Evolutionary conservation across 2,797 vertebrate genomes (phyloP).

Genomic region (Esox masquinongy): DNA sequence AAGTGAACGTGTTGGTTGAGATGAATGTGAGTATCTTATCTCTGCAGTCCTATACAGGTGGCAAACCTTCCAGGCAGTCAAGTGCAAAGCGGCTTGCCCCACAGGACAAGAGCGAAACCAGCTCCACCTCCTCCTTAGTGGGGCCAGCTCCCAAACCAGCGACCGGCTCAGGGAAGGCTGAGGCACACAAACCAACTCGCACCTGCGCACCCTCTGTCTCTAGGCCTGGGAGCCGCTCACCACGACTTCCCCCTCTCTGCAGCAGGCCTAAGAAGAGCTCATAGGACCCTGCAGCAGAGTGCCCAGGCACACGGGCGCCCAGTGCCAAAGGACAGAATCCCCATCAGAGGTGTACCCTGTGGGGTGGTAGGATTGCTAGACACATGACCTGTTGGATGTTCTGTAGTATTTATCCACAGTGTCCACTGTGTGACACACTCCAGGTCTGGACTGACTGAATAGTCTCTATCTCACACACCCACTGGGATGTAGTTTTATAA

Average conservation of each 20-base stretch:
- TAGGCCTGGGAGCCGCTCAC: conserved; percentile 41
- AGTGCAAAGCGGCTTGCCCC: conserved; percentile 56
- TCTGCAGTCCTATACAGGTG: conserved; percentile 59
- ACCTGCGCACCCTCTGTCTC: conserved; percentile 33
- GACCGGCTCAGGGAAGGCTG: conserved; percentile 45
- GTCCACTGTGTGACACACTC: neutral
- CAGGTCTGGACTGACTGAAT: conserved; percentile 10
- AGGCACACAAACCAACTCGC: conserved; percentile 43
- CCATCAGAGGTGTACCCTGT: conserved; percentile 30
- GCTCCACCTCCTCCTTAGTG: conserved; percentile 10
- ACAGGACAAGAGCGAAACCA: conserved; percentile 52
- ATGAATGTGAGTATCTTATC: conserved; percentile 60
- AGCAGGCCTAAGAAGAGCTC: conserved; percentile 63
- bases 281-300: conserved; percentile 34
- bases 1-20: conserved; percentile 49
- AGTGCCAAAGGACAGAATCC: conserved; percentile 64
- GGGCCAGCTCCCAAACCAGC: conserved; percentile 45
- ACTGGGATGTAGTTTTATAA: conserved; percentile 19
- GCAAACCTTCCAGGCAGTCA: conserved; percentile 51
- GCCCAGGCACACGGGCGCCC: conserved; percentile 20
- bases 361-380: conserved; percentile 31
- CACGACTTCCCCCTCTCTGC: conserved; percentile 46
- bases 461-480: neutral
- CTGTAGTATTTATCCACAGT: neutral
- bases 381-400: conserved; percentile 11